Conservation (phyloP, 2,888 invertebrate species). For the Kryphioiulus occultus region DNA sequence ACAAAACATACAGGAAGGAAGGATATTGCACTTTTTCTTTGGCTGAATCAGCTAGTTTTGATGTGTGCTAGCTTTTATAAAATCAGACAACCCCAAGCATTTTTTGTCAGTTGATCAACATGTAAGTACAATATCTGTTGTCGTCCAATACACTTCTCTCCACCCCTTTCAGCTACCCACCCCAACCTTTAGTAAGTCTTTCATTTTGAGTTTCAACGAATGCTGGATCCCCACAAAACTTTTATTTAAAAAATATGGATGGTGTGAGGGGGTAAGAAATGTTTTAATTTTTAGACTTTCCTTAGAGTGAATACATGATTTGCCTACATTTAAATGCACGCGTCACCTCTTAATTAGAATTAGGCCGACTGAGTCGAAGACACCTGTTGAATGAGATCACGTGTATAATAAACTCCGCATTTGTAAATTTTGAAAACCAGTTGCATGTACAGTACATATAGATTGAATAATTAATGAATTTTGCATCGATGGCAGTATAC, state of each 20-base stretch:
- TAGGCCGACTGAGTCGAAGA: not conserved
- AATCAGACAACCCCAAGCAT: too few relatives aligned
- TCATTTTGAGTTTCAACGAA: not conserved
- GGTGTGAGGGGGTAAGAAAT: not conserved
- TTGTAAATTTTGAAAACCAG: slow-evolving; percentile 2
- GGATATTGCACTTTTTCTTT: too few relatives aligned
- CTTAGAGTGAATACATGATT: not conserved
- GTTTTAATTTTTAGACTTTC: too few relatives aligned
- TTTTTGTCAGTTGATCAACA: too few relatives aligned
- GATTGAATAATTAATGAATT: not conserved
- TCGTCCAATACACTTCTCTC: too few relatives aligned
- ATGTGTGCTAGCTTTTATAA: too few relatives aligned
- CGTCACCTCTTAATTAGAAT: not conserved
- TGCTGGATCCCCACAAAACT: not conserved
- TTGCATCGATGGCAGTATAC: not conserved
- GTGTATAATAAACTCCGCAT: not conserved
- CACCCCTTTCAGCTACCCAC: too few relatives aligned
- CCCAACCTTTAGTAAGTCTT: too few relatives aligned
- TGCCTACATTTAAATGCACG: not conserved
- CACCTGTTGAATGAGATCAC: not conserved
- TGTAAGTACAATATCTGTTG: too few relatives aligned
- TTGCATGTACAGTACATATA: not conserved
- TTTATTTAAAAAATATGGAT: not conserved
- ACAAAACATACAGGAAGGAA: too few relatives aligned
- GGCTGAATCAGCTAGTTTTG: too few relatives aligned